These are phyloP conservation scores for Setipinna tenuifilis DNA, from an alignment of 2,797 vertebrate species.

Conservation along the genomic window DNA sequence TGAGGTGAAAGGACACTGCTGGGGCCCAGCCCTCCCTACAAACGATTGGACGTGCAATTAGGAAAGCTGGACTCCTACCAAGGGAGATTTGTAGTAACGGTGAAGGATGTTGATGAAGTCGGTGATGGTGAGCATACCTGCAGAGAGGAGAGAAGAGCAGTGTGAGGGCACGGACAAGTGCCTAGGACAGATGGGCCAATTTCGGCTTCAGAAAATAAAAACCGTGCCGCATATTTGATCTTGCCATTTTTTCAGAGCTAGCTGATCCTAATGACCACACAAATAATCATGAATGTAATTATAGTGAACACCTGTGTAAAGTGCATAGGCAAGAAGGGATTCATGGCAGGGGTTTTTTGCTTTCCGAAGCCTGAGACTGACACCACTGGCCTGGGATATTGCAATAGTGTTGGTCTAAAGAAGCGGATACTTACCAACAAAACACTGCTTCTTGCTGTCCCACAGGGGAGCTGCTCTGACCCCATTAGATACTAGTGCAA, in stretches of 20 bases:
- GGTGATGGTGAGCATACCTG: conserved; percentile 98
- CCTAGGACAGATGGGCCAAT: not conserved
- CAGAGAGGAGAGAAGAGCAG: conserved; percentile 30
- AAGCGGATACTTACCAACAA: conserved; percentile 84
- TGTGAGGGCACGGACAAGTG: not conserved
- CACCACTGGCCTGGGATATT: not conserved
- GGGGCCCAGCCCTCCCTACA: not conserved
- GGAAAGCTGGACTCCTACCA: conserved; percentile 78
- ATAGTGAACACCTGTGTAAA: too few relatives aligned
- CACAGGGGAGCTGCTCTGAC: conserved; percentile 94
- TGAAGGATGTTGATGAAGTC: conserved; percentile 99
- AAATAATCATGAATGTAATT: too few relatives aligned
- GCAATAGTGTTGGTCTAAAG: not conserved
- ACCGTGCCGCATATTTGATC: too few relatives aligned
- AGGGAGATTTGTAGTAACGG: conserved; percentile 95
- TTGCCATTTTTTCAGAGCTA: too few relatives aligned
- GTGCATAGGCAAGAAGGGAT: too few relatives aligned
- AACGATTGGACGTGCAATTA: not conserved
- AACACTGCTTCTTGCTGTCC: conserved; percentile 97
- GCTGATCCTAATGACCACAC: too few relatives aligned
- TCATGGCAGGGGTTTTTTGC: too few relatives aligned
- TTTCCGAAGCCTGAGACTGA: too few relatives aligned
- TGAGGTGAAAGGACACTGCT: not conserved
- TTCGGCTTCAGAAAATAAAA: too few relatives aligned
- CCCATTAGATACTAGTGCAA: conserved; percentile 95